Evolutionary conservation across 2,113 vertebrate genomes (phyloP).

Genomic region (Cygnus atratus): DNA sequence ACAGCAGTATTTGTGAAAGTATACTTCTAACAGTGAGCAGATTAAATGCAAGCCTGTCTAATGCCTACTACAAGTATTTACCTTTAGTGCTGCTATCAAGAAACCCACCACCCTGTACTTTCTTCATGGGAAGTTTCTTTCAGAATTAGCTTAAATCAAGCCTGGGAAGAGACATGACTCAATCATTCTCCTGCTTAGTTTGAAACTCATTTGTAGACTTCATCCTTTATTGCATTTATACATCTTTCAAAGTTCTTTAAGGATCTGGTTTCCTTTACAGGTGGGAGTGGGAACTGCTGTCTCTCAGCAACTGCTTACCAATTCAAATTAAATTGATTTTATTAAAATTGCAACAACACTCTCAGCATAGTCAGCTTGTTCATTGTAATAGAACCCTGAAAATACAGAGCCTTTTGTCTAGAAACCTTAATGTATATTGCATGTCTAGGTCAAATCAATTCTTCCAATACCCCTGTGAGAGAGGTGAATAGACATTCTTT

Average conservation of each 20-base stretch:
- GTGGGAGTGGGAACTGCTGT: conserved; percentile 9
- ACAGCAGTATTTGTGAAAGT: background rate
- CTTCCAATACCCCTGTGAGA: background rate
- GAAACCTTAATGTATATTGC: background rate
- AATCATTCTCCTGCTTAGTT: conserved; percentile 1
- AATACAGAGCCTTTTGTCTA: conserved; percentile 7
- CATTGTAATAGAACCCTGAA: background rate
- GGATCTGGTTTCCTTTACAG: background rate
- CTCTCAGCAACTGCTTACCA: conserved; percentile 37
- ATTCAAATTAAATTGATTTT: conserved; percentile 43
- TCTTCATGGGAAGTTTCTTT: background rate
- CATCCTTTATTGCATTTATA: conserved; percentile 1
- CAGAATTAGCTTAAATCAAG: background rate
- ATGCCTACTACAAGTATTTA: background rate
- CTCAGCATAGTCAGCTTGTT: background rate
- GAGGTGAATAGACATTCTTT: background rate
- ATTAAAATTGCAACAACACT: background rate
- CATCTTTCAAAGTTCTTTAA: background rate
- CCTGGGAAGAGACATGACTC: background rate
- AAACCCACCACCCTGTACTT: background rate
- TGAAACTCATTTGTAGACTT: background rate
- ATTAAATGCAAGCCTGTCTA: background rate
- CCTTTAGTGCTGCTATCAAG: background rate
- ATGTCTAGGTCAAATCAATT: background rate
- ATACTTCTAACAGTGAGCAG: background rate